Evolutionary conservation across 2,888 invertebrate genomes (phyloP).

Genomic region (Neoscelio sp.): DNA sequence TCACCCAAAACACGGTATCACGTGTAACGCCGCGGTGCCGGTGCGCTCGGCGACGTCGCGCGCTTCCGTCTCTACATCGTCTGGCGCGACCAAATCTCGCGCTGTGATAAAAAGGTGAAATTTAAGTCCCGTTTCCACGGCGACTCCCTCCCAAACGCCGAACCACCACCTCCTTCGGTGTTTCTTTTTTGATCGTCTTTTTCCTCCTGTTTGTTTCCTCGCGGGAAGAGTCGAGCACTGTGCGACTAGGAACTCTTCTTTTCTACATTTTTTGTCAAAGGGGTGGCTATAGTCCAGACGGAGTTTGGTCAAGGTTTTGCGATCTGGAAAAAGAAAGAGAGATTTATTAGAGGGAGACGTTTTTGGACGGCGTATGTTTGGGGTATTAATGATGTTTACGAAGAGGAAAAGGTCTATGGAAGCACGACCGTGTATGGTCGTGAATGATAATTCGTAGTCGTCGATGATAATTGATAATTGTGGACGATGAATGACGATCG

Average conservation of each 20-base stretch:
- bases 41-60: slow-evolving; percentile 43
- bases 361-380: background rate
- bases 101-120: slow-evolving; percentile 62
- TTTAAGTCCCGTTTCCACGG: slow-evolving; percentile 66
- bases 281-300: background rate
- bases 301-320: slow-evolving; percentile 3
- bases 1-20: slow-evolving; percentile 22
- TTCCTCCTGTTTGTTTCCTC: slow-evolving; percentile 25
- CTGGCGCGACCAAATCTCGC: slow-evolving; percentile 62
- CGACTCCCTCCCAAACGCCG: slow-evolving; percentile 55
- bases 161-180: slow-evolving; percentile 40
- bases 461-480: too few relatives aligned
- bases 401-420: too few relatives aligned
- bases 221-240: slow-evolving; percentile 27
- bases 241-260: slow-evolving; percentile 24
- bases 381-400: too few relatives aligned
- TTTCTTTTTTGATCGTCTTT: slow-evolving; percentile 34
- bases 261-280: slow-evolving; percentile 8
- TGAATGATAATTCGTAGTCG: too few relatives aligned
- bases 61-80: slow-evolving; percentile 62
- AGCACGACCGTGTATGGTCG: too few relatives aligned
- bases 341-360: background rate
- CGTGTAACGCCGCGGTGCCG: slow-evolving; percentile 38
- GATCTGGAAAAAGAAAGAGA: background rate
- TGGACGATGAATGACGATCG: too few relatives aligned